Conservation (phyloP, 2,113 vertebrate genomes). For the Chaetops frenatus region DNA sequence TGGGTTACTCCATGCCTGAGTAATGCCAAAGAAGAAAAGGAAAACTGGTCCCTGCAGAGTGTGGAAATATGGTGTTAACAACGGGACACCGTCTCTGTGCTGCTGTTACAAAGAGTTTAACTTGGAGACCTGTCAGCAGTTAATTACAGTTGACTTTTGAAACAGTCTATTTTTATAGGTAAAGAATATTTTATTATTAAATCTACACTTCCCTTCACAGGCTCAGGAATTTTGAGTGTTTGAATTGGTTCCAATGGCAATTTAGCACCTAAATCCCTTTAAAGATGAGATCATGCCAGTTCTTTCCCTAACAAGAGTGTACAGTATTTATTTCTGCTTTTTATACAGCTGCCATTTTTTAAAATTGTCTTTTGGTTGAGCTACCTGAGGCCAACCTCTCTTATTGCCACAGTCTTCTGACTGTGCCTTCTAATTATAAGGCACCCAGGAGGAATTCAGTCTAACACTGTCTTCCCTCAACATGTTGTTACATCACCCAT, state of each 20-base stretch:
- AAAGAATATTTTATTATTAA: background rate
- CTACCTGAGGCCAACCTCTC: background rate
- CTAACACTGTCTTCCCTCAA: background rate
- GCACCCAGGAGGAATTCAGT: background rate
- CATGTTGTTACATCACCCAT: background rate
- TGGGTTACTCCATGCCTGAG: fast-evolving
- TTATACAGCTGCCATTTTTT: background rate
- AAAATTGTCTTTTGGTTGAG: background rate
- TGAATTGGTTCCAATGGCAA: background rate
- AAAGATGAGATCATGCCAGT: background rate
- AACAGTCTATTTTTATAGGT: background rate
- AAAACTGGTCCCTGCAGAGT: background rate
- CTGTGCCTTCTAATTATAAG: background rate
- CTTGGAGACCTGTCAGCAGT: background rate
- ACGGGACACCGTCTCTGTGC: background rate
- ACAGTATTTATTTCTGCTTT: background rate
- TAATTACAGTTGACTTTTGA: constrained; percentile 6
- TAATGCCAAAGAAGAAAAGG: background rate
- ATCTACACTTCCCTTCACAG: background rate
- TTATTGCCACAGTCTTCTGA: background rate
- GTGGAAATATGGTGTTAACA: background rate
- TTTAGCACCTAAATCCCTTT: constrained; percentile 4
- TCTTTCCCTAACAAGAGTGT: background rate
- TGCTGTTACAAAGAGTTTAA: background rate
- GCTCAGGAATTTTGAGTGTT: background rate